Percentiles rank a stretch among this genome's conserved stretches.
These are phyloP conservation scores for Ivindomyrus marchei DNA, from an alignment of 2,113 vertebrate genomes.

Conservation along the genomic window DNA sequence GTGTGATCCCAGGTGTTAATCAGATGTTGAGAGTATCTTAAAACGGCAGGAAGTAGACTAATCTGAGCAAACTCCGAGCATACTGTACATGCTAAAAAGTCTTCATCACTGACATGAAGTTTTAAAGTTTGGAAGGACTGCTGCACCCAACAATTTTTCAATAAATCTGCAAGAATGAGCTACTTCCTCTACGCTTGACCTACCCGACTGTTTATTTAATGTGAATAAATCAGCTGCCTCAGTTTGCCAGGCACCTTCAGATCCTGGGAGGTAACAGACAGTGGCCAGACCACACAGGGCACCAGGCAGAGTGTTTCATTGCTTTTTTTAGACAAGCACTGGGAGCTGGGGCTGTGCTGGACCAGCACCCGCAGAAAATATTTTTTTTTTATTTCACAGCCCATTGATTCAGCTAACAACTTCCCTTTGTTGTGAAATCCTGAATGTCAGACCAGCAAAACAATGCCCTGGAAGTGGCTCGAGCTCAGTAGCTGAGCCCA, in stretches of 20 bases:
- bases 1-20: conserved; percentile 4
- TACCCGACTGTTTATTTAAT: not conserved
- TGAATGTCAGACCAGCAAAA: conserved; percentile 9
- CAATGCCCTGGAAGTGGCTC: not conserved
- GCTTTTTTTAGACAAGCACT: not conserved
- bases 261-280: not conserved
- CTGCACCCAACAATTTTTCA: not conserved
- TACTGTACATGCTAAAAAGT: not conserved
- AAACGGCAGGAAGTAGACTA: not conserved
- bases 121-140: not conserved
- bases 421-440: conserved; percentile 12
- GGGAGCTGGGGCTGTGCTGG: not conserved
- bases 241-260: conserved; percentile 4
- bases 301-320: not conserved
- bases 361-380: not conserved
- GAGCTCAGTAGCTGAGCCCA: not conserved
- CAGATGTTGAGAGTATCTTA: not conserved
- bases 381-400: conserved; percentile 6
- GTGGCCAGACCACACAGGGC: not conserved
- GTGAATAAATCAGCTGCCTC: not conserved
- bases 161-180: not conserved
- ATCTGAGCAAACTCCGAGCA: not conserved
- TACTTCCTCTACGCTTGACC: not conserved
- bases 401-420: conserved; percentile 19
- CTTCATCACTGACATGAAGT: not conserved